Base-by-base conservation (phyloP, 1,140 invertebrate genomes). In the Sarcophaga bullata region DNA sequence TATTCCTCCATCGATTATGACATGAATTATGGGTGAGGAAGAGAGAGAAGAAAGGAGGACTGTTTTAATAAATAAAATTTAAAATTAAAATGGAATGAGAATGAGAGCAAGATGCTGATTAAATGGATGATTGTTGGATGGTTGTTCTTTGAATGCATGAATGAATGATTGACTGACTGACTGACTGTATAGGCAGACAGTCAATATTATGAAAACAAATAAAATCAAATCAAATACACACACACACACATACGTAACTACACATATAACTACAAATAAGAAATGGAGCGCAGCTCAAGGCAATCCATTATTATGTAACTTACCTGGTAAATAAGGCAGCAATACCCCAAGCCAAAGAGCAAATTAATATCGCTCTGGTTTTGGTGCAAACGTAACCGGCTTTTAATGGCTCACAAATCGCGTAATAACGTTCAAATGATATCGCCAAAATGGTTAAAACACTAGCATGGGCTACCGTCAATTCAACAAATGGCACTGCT, bases 341-440 rank as follows among this genome's bases (percentile, higher is more conserved):
- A 54, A 96, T 92, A 85, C 95, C 91, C 97, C 97, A 98, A 19
- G 97, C 95, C 50, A 95, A 89, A 0, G 95, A 91, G 86, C 97
- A 97, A 78, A 98, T 95, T 73, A 96, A 91, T 6, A 95, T 93
- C 0, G 96, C 96, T 82, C 96, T 92, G 1, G 95, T 93, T 90
- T 97, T 97, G 4, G 96, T 98, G 88, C 97, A 98, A 15, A 97
- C 96, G 90, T 97, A 97, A 84, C 96, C 95, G 0, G 96, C 97
- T 85, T 96, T 94, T 68, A 99, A 91, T 0, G 97, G 97, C 86
- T 97, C 94, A 90, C 97, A 98, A 86, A 98, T 98, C 47, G 97
- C 97, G 90, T 98, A 97, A 91, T 98, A 98, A 8, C 97, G 92
- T 90, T 98, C 97, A 88, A 98, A 96, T 90, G 96, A 96, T 86